A percentile compares a stretch with the other conserved stretches of the same genome.
Evolutionary conservation across 1,140 invertebrate species (phyloP).

Genomic region (Mesaphorura yosii): DNA sequence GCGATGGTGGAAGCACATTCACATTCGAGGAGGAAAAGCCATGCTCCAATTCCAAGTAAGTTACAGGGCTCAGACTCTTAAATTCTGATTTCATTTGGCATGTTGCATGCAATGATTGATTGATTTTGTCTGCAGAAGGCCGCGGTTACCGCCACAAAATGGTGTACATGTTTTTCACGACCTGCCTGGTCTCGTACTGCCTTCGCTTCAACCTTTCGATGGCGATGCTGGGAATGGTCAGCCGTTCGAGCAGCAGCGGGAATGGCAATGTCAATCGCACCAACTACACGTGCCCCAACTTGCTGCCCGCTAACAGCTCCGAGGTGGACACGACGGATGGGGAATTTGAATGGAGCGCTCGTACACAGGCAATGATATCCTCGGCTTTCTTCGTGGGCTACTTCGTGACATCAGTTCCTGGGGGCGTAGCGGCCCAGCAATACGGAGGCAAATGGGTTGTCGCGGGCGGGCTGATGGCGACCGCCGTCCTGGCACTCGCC

Average conservation of each 20-base stretch:
- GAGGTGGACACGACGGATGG: too few relatives aligned
- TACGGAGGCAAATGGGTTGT: conserved; percentile 54
- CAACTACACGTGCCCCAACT: too few relatives aligned
- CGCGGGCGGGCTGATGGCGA: conserved; percentile 50
- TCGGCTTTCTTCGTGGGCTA: conserved; percentile 52
- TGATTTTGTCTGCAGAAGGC: too few relatives aligned
- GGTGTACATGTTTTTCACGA: background rate
- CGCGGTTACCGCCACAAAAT: conserved; percentile 1
- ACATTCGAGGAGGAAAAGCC: too few relatives aligned
- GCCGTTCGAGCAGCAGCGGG: too few relatives aligned
- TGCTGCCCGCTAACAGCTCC: too few relatives aligned
- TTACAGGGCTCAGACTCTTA: too few relatives aligned
- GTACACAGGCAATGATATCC: conserved; percentile 56
- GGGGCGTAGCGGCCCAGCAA: conserved; percentile 72
- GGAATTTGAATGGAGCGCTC: conserved; percentile 65
- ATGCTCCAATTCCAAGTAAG: too few relatives aligned
- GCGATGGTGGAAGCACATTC: too few relatives aligned
- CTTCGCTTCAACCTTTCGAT: conserved; percentile 4
- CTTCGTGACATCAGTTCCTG: conserved; percentile 35
- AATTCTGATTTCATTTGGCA: too few relatives aligned
- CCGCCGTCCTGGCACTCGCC: conserved; percentile 59
- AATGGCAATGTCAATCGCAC: too few relatives aligned
- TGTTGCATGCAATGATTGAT: too few relatives aligned
- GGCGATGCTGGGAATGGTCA: conserved; percentile 5
- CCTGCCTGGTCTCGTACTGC: background rate